Evolutionary conservation across 2,888 invertebrate species (phyloP), one percentile per base, ranked within the genome.

Genomic region (Scaptomyza polygonia): DNA sequence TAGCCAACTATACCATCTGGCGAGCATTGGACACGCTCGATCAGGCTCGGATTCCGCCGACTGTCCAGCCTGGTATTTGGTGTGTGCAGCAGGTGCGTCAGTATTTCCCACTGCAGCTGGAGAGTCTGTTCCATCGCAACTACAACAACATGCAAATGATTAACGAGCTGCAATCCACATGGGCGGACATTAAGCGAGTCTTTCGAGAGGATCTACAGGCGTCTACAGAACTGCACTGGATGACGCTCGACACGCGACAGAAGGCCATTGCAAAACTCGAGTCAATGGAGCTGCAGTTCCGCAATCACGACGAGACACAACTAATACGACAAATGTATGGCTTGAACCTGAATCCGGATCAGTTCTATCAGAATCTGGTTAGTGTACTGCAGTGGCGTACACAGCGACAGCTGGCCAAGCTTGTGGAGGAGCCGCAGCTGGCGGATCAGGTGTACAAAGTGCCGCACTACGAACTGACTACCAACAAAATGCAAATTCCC

Each of bases 1-100:
- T 91, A 49, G 91, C 91, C 34, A 91, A 91, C 52, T 91, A 91
- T 7, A 90, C 91, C 0, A 91, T 91, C 77, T 91, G 91, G 89
- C 88, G 90, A 0, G 83, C 89, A 0, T 39, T 91, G 40, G 77
- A 88, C n/a, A 79, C 78, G 5, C 67, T 91, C 12, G 89, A 89
- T n/a, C 75, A 78, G 8, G 84, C 86, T 2, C 72, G 78, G 0
- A 76, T 84, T 2, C 79, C 81, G 4, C 43, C 16, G 0, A 16
- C 51, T 0, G 79, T 81, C 9, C 75, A 83, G 61, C 76, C 75
- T 1, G 75, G 73, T 2, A 77, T 78, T 4, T 89, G 89, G 75
- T 91, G 91, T 42, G 79, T 89, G 5, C 81, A 87, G 34, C 78
- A 88, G 62, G 81, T 86, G 1, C 79, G 87, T 32, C 53, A 78